Evolutionary conservation across 2,888 invertebrate species (phyloP).

Genomic region (Agrotis segetum): DNA sequence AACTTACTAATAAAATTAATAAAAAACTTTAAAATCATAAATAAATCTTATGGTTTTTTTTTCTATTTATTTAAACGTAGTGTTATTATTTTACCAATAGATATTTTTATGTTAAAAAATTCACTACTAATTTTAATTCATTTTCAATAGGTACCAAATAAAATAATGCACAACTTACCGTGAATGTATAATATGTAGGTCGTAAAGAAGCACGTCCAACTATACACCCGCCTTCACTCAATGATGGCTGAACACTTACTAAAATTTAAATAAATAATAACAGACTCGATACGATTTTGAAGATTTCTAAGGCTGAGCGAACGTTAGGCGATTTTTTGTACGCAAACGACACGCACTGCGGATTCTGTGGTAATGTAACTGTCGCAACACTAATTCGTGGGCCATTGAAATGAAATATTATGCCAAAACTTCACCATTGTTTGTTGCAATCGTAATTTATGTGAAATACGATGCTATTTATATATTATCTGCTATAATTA

Average conservation of each 20-base stretch:
- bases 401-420: conserved; percentile 34
- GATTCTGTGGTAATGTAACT: conserved; percentile 48
- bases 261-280: conserved; percentile 46
- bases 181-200: conserved; percentile 11
- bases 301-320: conserved; percentile 16
- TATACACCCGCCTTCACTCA: conserved; percentile 33
- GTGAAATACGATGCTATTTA: conserved; percentile 17
- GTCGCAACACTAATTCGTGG: conserved; percentile 32
- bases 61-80: too few species aligned
- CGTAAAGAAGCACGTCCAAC: conserved; percentile 11
- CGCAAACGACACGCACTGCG: conserved; percentile 16
- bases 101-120: too few species aligned
- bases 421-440: conserved; percentile 40
- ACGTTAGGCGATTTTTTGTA: conserved; percentile 22
- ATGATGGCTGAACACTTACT: conserved; percentile 36
- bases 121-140: background rate
- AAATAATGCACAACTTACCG: conserved; percentile 27
- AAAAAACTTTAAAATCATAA: too few species aligned
- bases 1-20: too few species aligned
- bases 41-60: too few species aligned
- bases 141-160: background rate
- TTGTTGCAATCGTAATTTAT: conserved; percentile 42
- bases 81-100: too few species aligned
- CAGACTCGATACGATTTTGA: conserved; percentile 34
- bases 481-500: background rate